Evolutionary conservation across 2,888 invertebrate species (phyloP).

Genomic region (Antheraea yamamai): DNA sequence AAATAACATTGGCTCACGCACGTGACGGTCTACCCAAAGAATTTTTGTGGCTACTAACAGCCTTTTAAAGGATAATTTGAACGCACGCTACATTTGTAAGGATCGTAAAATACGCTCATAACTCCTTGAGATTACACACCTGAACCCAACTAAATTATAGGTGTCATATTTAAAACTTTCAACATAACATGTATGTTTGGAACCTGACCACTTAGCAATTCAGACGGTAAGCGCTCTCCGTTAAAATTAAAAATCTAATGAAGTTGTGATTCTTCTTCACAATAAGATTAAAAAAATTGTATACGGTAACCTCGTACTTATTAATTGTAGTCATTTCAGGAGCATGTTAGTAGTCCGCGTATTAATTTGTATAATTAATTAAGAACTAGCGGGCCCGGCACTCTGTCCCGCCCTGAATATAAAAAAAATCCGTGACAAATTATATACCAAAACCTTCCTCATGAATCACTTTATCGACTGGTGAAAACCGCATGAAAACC

Average conservation of each 20-base stretch:
- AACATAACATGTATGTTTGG: background rate
- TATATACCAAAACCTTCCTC: too few relatives aligned
- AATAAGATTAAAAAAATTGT: background rate
- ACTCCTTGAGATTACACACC: constrained; percentile 13
- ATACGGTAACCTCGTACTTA: background rate
- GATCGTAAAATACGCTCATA: constrained; percentile 33
- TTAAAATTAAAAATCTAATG: background rate
- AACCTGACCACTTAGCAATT: background rate
- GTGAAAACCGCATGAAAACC: too few relatives aligned
- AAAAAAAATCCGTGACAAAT: too few relatives aligned
- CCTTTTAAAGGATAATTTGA: constrained; percentile 52
- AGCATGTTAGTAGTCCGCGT: background rate
- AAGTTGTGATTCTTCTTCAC: background rate
- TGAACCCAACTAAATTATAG: background rate
- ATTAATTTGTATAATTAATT: background rate
- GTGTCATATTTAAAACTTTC: constrained; percentile 2
- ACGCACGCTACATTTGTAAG: constrained; percentile 50
- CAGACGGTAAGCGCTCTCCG: background rate
- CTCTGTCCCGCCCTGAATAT: too few relatives aligned
- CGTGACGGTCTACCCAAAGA: constrained; percentile 35
- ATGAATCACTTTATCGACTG: too few relatives aligned
- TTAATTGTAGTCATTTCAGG: background rate
- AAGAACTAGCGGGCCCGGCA: too few relatives aligned
- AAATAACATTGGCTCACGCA: constrained; percentile 50
- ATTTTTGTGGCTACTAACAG: constrained; percentile 40